These are phyloP conservation scores for Leucopsar rothschildi DNA, from an alignment of 2,113 vertebrate species.

Conservation along the genomic window DNA sequence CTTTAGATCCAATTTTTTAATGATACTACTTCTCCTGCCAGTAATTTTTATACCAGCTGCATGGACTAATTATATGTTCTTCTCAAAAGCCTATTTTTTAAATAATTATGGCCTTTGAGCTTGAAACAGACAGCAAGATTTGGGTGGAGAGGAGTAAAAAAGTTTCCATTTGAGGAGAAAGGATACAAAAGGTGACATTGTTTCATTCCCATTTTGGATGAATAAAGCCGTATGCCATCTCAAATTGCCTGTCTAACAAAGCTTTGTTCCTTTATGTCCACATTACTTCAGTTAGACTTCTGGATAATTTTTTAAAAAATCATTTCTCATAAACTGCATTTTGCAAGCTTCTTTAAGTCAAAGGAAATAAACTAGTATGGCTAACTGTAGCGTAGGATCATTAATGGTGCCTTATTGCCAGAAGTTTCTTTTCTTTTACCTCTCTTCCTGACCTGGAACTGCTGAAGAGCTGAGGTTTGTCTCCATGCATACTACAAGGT, in stretches of 20 bases:
- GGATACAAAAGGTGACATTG: neutral
- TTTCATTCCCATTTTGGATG: neutral
- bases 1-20: constrained; percentile 72
- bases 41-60: constrained; percentile 70
- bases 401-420: neutral
- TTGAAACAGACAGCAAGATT: constrained; percentile 50
- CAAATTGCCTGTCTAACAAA: neutral
- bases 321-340: neutral
- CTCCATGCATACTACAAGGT: neutral
- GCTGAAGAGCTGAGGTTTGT: neutral
- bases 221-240: neutral
- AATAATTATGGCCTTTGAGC: constrained; percentile 71
- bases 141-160: constrained; percentile 3
- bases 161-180: constrained; percentile 12
- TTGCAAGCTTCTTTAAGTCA: neutral
- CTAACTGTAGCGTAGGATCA: neutral
- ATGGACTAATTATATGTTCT: constrained; percentile 71
- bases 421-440: neutral
- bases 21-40: constrained; percentile 63
- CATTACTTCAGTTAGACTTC: neutral
- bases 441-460: neutral
- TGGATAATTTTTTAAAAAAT: neutral
- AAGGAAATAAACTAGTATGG: neutral
- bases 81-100: constrained; percentile 72
- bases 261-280: neutral